These are phyloP conservation scores for Lepidotrigona ventralis DNA, from an alignment of 1,140 invertebrate species.

Conservation along the genomic window DNA sequence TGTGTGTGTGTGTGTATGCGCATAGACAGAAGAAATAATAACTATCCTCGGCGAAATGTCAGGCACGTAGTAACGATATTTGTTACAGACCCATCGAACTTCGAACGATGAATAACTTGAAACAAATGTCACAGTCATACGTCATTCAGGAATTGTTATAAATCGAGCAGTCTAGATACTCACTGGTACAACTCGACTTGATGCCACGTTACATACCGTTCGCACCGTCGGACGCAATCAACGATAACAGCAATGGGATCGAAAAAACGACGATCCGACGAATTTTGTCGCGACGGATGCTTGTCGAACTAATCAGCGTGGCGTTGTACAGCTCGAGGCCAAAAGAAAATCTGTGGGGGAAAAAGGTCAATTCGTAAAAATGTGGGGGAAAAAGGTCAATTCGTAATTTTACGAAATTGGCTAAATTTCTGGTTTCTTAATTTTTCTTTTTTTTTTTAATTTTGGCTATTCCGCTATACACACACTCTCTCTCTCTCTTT, in stretches of 20 bases:
- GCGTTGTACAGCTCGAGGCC: too few species aligned
- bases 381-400: too few species aligned
- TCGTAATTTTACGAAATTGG: too few species aligned
- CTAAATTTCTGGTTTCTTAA: too few species aligned
- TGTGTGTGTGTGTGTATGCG: too few species aligned
- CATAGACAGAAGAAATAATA: constrained; percentile 7
- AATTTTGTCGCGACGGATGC: not conserved
- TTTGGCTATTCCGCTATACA: too few species aligned
- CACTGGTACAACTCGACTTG: not conserved
- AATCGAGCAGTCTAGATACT: constrained; percentile 12
- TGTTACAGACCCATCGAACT: not conserved
- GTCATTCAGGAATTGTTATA: not conserved
- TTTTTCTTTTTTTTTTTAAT: too few species aligned
- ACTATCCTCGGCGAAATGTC: not conserved
- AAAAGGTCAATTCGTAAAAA: too few species aligned
- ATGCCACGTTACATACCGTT: not conserved
- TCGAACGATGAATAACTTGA: constrained; percentile 2
- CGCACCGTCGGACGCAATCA: not conserved
- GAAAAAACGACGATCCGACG: not conserved
- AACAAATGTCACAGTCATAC: constrained; percentile 1
- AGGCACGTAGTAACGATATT: not conserved
- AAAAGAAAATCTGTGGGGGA: too few species aligned
- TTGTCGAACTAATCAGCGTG: not conserved
- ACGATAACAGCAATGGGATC: not conserved
- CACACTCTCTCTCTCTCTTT: too few species aligned